phyloP scores from a whole-genome alignment of 2,888 invertebrate genomes.

The Heliconius hortense region DNA sequence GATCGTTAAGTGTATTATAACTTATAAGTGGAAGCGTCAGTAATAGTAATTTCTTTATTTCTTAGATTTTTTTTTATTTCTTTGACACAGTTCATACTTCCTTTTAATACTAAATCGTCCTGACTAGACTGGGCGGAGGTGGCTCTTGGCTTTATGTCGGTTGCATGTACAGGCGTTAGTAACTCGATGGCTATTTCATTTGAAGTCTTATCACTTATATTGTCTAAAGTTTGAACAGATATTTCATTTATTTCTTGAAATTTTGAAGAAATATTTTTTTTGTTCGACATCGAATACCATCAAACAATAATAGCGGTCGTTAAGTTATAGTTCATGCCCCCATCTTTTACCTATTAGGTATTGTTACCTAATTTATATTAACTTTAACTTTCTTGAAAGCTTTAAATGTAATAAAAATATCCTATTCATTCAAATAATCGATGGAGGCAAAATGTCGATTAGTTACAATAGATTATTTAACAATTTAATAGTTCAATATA shows the following conservation, averaged over 20 bases:
- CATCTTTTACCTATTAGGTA: too few species aligned
- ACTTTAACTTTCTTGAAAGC: neutral
- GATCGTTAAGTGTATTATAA: neutral
- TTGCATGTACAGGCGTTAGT: neutral
- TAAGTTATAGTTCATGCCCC: too few species aligned
- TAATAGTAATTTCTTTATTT: slow-evolving; percentile 6
- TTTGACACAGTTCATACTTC: slow-evolving; percentile 57
- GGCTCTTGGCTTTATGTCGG: slow-evolving; percentile 55
- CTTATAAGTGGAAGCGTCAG: neutral
- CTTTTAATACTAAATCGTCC: slow-evolving; percentile 50
- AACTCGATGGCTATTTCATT: neutral
- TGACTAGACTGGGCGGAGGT: slow-evolving; percentile 59
- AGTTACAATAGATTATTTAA: neutral
- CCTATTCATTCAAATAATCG: slow-evolving; percentile 28
- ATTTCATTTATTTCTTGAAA: too few species aligned
- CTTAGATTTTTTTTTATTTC: slow-evolving; percentile 21
- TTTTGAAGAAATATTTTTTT: too few species aligned
- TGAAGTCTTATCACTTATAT: neutral
- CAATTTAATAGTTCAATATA: slow-evolving; percentile 36
- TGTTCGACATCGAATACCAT: too few species aligned
- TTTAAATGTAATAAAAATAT: slow-evolving; percentile 33
- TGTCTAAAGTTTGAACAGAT: neutral
- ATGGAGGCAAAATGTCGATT: slow-evolving; percentile 4
- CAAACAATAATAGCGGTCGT: too few species aligned
- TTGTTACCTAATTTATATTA: too few species aligned